These are phyloP conservation scores for Pseudococcus jackbeardsleyi DNA, from an alignment of 2,888 invertebrate species.

Conservation along the genomic window DNA sequence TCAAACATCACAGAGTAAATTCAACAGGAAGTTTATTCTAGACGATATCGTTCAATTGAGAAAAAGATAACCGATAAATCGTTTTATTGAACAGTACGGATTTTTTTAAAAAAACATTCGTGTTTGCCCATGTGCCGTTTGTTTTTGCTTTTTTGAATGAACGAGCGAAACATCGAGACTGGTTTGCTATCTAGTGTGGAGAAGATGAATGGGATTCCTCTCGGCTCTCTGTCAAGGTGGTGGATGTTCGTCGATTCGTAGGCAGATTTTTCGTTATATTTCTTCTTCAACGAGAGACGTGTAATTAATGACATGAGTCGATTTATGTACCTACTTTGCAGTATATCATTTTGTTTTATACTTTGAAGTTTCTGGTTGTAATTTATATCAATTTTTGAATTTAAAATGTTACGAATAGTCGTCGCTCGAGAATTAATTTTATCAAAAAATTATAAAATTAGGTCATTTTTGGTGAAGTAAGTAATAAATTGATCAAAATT, in stretches of 20 bases:
- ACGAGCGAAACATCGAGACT: neutral
- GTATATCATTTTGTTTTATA: no score
- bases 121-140: neutral
- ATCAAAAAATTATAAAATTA: no score
- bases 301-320: neutral
- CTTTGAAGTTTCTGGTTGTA: no score
- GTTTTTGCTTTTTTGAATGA: neutral
- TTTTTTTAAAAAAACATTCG: neutral
- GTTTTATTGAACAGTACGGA: neutral
- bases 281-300: neutral
- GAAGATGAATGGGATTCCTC: no score
- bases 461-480: no score
- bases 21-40: conserved; percentile 44
- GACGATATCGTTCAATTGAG: conserved; percentile 31
- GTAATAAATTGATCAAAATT: no score
- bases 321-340: no score
- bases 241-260: no score
- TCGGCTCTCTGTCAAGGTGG: no score
- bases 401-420: no score
- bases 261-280: neutral
- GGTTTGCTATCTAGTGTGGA: neutral
- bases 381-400: no score
- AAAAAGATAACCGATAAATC: conserved; percentile 14
- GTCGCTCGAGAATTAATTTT: no score
- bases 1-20: neutral